Evolutionary conservation across 2,797 vertebrate genomes (phyloP).

Genomic region (Anniella stebbinsi): DNA sequence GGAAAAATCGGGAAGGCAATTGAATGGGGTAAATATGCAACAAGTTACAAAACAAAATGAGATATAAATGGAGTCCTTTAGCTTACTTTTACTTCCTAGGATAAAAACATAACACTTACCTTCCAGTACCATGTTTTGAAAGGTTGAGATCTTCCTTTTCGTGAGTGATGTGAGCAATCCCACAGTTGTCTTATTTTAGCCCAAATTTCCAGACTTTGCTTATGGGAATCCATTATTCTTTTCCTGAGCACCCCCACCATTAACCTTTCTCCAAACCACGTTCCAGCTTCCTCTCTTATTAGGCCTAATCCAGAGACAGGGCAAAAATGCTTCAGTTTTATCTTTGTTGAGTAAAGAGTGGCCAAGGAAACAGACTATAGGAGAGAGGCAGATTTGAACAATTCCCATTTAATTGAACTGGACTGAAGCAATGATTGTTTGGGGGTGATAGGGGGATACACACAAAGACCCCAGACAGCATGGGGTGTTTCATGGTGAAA

Average conservation of each 20-base stretch:
- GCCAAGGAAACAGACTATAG: not conserved
- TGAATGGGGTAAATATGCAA: not conserved
- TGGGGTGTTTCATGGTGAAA: not conserved
- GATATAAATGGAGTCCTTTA: not conserved
- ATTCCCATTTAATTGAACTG: not conserved
- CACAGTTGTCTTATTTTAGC: not conserved
- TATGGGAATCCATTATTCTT: not conserved
- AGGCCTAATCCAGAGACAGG: not conserved
- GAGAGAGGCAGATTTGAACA: not conserved
- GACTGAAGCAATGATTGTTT: not conserved
- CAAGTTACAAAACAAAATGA: not conserved
- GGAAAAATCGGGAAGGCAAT: not conserved
- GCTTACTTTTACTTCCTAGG: not conserved
- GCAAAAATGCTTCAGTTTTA: not conserved
- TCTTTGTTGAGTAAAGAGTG: not conserved
- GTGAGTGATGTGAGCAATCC: not conserved
- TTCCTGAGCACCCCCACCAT: not conserved
- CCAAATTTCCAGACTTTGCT: not conserved
- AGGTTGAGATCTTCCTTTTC: not conserved
- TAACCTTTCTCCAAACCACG: not conserved
- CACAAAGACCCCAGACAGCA: not conserved
- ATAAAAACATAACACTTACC: not conserved
- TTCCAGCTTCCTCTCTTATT: not conserved
- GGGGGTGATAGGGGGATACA: not conserved
- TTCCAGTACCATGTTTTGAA: not conserved